Percentiles rank a stretch among this genome's conserved stretches.
Conservation (phyloP, 2,888 invertebrate genomes). For the Caenorhabditis doughertyi region DNA sequence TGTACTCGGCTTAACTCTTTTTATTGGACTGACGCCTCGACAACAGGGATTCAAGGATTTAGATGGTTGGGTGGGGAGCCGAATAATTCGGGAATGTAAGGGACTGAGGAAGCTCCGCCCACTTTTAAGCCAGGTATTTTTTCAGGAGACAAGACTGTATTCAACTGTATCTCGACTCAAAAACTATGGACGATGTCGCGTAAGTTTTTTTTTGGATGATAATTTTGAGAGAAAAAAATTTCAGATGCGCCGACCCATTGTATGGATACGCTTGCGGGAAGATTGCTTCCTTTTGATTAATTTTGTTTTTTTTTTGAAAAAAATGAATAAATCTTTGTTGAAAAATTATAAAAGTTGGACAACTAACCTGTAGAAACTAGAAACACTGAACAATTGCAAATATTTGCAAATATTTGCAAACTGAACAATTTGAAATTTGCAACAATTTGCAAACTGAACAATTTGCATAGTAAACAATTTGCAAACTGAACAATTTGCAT, state of each 20-base stretch:
- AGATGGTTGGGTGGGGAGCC: conserved; percentile 9
- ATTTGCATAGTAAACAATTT: too few species aligned
- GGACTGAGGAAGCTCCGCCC: neutral
- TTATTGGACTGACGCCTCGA: conserved; percentile 11
- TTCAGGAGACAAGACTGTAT: neutral
- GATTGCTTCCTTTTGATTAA: neutral
- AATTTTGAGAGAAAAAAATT: neutral
- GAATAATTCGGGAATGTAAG: neutral
- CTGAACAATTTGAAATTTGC: too few species aligned
- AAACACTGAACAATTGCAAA: too few species aligned
- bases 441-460: too few species aligned
- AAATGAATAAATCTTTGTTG: too few species aligned
- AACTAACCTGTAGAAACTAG: too few species aligned
- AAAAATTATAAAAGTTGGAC: too few species aligned
- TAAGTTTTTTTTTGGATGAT: neutral
- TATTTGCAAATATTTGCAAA: too few species aligned
- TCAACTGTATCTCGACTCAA: neutral
- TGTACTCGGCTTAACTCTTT: neutral
- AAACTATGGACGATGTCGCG: conserved; percentile 1
- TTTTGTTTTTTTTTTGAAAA: neutral
- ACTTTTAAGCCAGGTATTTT: neutral
- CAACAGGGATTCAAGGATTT: conserved; percentile 1
- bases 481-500: too few species aligned
- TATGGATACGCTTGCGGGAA: conserved; percentile 1
- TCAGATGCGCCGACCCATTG: neutral